phyloP scores from a whole-genome alignment of 2,113 vertebrate genomes.

The Gnathonemus longibarbis region DNA sequence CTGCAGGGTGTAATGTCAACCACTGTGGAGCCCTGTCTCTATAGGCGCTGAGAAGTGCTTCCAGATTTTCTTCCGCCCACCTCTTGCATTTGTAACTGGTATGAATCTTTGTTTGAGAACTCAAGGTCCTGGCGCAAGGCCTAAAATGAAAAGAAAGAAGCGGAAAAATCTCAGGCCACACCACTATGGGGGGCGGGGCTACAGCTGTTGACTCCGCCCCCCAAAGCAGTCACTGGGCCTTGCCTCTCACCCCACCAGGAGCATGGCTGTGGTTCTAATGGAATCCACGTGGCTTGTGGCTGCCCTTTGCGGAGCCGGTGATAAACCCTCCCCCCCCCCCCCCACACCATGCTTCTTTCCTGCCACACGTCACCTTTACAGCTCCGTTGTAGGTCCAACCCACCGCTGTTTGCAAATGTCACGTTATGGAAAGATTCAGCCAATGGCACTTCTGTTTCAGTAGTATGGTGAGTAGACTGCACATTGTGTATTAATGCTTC shows the following conservation, averaged over 20 bases:
- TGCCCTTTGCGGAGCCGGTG: not conserved
- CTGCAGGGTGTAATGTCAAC: not conserved
- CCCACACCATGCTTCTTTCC: not conserved
- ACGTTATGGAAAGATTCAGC: not conserved
- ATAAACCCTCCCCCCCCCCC: not conserved
- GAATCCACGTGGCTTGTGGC: not conserved
- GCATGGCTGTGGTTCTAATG: not conserved
- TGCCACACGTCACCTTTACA: not conserved
- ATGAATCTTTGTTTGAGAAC: not conserved
- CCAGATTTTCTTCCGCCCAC: not conserved
- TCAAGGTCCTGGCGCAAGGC: not conserved
- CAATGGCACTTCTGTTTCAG: not conserved
- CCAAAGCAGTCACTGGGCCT: not conserved
- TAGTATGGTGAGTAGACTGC: not conserved
- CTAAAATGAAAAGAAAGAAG: not conserved
- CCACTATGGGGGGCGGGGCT: not conserved
- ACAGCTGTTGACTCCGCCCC: not conserved
- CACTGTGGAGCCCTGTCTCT: not conserved
- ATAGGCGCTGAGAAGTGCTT: not conserved
- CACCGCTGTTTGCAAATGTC: not conserved
- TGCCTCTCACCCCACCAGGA: not conserved
- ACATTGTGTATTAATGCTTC: not conserved
- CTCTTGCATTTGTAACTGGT: not conserved
- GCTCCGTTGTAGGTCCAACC: not conserved
- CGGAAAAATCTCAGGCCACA: not conserved